Base-by-base conservation (phyloP, 2,888 invertebrate genomes). In the Lasioglossum pauxillum region DNA sequence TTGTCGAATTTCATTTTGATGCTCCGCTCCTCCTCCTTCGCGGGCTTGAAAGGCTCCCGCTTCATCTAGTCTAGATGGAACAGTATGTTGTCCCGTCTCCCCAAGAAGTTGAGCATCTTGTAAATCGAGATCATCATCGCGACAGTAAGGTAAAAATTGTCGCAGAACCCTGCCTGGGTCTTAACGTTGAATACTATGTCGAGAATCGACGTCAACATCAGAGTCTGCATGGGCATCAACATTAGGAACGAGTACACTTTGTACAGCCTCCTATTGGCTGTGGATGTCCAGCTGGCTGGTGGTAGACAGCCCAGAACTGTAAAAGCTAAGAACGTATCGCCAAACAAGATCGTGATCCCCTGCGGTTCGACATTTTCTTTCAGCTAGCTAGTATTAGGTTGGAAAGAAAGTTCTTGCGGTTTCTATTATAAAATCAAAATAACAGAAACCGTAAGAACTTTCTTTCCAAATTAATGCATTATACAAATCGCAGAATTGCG, bases 141-240 rank as follows among this genome's bases (percentile, higher is more conserved):
- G 35, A 83, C 12, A 0, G 64, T 57, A 14, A 84, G 23, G 16
- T 82, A 84, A 0, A 84, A 72, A 64, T 84, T 88, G 5, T 90
- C 87, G 8, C 75, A 72, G 10, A 90, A 85, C 14, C 89, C 90
- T 0, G 82, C 81, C 41, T 75, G 77, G 35, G 71, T 89, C 1
- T 83, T 71, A 14, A 90, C 87, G 27, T 76, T 84, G 23, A 87
- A 16, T 38, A 90, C 49, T 23, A 85, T 35, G n/a, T 89, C 88
- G 44, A 89, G 67, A 16, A 89, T 31, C 57, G 67, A 4, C 75
- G 3, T 14, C 69, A 27, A 23, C 75, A 83, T 7, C 60, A 4
- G 0, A 2, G n/a, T 16, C 14, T 78, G 60, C 3, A 84, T 0
- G n/a, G 79, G 16, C 10, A 71, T 3, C 14, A 88, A 12, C 12